Evolutionary conservation across 2,888 invertebrate species (phyloP).

Genomic region (Cremastinae sp.): DNA sequence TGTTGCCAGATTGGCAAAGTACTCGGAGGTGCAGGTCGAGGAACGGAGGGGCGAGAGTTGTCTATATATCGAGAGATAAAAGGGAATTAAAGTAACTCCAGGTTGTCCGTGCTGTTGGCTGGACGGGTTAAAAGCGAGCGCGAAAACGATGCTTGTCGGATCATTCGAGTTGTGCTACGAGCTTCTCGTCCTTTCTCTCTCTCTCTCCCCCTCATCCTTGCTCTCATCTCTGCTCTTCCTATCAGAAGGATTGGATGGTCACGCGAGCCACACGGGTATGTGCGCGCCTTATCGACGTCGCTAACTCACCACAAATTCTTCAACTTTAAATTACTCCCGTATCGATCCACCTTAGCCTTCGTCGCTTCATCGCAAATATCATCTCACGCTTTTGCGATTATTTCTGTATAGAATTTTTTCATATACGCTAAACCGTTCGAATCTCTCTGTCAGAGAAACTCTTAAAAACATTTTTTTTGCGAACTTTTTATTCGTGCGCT

Average conservation of each 20-base stretch:
- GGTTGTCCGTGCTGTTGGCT: slow-evolving; percentile 46
- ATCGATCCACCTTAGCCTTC: slow-evolving; percentile 56
- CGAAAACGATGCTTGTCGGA: slow-evolving; percentile 52
- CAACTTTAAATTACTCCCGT: slow-evolving; percentile 57
- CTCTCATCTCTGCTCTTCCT: slow-evolving; percentile 38
- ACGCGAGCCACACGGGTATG: slow-evolving; percentile 59
- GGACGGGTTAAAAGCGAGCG: slow-evolving; percentile 33
- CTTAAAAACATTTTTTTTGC: too few relatives aligned
- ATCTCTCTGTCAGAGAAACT: too few relatives aligned
- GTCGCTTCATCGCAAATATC: slow-evolving; percentile 27
- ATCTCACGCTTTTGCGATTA: too few relatives aligned
- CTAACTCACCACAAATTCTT: slow-evolving; percentile 57
- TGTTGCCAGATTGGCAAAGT: slow-evolving; percentile 57
- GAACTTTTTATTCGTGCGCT: too few relatives aligned
- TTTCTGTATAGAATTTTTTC: too few relatives aligned
- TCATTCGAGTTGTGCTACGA: slow-evolving; percentile 27
- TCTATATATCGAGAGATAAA: slow-evolving; percentile 59
- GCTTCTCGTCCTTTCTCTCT: not conserved
- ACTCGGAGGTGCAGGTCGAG: slow-evolving; percentile 25
- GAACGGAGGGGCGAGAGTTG: slow-evolving; percentile 31
- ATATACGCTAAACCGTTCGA: too few relatives aligned
- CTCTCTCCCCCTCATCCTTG: not conserved
- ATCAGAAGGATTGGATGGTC: slow-evolving; percentile 54
- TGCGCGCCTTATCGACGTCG: slow-evolving; percentile 61
- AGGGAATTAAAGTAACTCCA: slow-evolving; percentile 59